These are phyloP conservation scores for Agapostemon virescens DNA, from an alignment of 2,888 invertebrate species.

Conservation along the genomic window DNA sequence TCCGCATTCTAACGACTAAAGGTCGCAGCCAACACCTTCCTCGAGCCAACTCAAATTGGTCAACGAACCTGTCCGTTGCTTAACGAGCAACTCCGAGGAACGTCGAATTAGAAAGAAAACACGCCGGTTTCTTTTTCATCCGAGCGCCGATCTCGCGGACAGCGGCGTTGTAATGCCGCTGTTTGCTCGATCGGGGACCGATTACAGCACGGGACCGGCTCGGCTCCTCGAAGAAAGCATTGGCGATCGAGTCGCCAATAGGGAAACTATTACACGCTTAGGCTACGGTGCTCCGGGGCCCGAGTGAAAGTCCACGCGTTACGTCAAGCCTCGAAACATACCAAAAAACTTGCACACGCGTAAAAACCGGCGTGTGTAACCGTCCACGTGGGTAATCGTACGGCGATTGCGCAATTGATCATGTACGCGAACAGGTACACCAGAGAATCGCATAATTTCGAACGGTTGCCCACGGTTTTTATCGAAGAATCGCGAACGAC, in stretches of 20 bases:
- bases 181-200: background rate
- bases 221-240: conserved; percentile 48
- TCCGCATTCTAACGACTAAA: background rate
- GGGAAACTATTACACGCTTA: conserved; percentile 45
- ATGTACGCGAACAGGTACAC: conserved; percentile 26
- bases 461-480: background rate
- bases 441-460: background rate
- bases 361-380: conserved; percentile 37
- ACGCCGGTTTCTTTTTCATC: background rate
- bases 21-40: background rate
- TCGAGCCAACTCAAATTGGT: background rate
- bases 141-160: background rate
- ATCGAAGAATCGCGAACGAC: background rate
- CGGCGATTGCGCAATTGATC: conserved; percentile 33
- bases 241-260: conserved; percentile 20
- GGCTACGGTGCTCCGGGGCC: conserved; percentile 3
- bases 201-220: background rate
- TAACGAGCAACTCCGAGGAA: background rate
- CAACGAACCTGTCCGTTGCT: conserved; percentile 12
- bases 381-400: conserved; percentile 41
- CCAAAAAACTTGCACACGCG: conserved; percentile 47
- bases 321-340: conserved; percentile 31
- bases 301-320: conserved; percentile 60
- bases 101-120: background rate
- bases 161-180: background rate